Base-by-base conservation (phyloP, 1,140 invertebrate species). In the Drosophila miranda region DNA sequence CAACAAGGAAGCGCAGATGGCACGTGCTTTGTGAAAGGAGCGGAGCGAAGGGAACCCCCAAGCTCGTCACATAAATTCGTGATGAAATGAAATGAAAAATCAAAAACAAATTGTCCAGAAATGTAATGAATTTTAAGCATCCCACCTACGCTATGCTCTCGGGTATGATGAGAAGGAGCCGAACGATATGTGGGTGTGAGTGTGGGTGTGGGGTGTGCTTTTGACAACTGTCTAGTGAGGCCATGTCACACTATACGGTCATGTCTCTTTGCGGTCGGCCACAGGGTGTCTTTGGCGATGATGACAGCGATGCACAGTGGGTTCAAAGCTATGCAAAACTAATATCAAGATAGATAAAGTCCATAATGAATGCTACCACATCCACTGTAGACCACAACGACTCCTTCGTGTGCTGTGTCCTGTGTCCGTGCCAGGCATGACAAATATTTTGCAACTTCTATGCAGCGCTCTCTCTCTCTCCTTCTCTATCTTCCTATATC, bases 101-200 rank as follows among this genome's bases (percentile, higher is more conserved):
- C 82, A 86, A 87, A 86, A 86, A 87, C 70, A 86, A 86, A 86
- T 86, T 86, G 82, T 75, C 72, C 73, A 75, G 78, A 75, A 86
- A 87, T 87, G 82, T 86, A 86, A 86, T 86, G 82, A 86, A 87
- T 86, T 87, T 82, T 78, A 86, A 87, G 82, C 78, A 87, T 87
- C 74, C 71, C 82, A 75, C 82, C 79, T 67, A 54, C 57, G 34
- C 11, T 38, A 38, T 30, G 30, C 30, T 30, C 30, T 30, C 30
- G 30, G 8, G 30, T 9, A 30, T 13, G 34, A 38, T 38, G 34
- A 38, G 4, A 38, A 38, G 34, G 3, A 38, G 34, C 34, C 4
- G 3, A 38, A 4, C 3, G 34, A 75, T 52, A 71, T 55, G 60
- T 66, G 51, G 16, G 28, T 52, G 42, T 42, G n/a, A 30, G 3